A percentile compares a stretch with the other conserved stretches of the same genome.
Conservation (phyloP, 2,113 vertebrate species). For the Grammomys dolichurus region DNA sequence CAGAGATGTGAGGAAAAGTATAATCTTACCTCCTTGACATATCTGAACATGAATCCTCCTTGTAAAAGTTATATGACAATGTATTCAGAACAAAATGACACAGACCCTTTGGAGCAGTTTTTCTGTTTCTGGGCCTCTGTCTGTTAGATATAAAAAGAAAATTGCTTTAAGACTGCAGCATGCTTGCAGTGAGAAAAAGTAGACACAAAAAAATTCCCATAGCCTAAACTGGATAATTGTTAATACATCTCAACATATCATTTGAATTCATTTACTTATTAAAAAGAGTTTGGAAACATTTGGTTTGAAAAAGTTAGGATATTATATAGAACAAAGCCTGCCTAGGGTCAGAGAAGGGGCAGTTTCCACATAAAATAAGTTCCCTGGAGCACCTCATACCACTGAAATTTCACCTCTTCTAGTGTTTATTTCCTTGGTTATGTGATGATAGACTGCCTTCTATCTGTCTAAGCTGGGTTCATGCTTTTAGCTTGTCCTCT, state of each 20-base stretch:
- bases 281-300: conserved; percentile 1
- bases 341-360: neutral
- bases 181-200: neutral
- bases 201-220: neutral
- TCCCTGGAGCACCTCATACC: neutral
- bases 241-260: conserved; percentile 22
- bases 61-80: neutral
- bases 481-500: neutral
- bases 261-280: neutral
- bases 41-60: neutral
- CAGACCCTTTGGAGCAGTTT: neutral
- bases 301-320: neutral
- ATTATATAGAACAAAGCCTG: neutral
- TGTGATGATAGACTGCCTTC: neutral
- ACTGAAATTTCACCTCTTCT: neutral
- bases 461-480: neutral
- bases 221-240: neutral
- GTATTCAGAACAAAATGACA: neutral
- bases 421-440: neutral
- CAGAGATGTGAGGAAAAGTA: neutral
- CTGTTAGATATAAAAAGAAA: conserved; percentile 1
- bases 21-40: neutral
- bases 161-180: neutral
- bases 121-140: neutral
- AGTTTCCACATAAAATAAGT: neutral